Base-by-base conservation (phyloP, 2,113 vertebrate species). In the Gadus chalcogrammus region DNA sequence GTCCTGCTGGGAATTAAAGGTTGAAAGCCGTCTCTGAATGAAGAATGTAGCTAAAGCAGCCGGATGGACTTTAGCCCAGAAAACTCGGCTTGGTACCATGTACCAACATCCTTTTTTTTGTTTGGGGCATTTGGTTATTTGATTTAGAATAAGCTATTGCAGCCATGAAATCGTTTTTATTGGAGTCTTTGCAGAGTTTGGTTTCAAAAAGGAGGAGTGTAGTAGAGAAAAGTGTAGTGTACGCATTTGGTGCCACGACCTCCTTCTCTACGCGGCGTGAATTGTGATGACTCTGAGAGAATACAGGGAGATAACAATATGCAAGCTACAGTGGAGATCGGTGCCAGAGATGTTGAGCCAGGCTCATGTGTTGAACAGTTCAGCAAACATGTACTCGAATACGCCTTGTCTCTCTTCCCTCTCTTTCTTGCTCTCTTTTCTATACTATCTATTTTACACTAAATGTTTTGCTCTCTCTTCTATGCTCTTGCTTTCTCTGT, bases 341-440 rank as follows among this genome's bases (percentile, higher is more conserved):
- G 22, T 69, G 77, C 62, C 72, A 73, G 61, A 82, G 27, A 61
- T 79, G 65, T 64, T 63, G 73, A 76, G 71, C 61, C 48, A 74
- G 69, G 55, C 56, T 42, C 58, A 13, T 80, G 71, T 82, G 81
- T 76, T 86, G 71, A 38, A 60, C 48, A 61, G 65, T 9, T 74
- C 70, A 84, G 74, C 70, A 75, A 72, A 79, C 2, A 1, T 42
- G 27, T n/a, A 24, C 27, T 58, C 64, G 74, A 69, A 64, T 77
- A 81, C 80, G 86, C 65, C 62, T 60, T 61, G 42, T 61, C 13
- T 69, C 59, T 28, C 79, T 55, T 78, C 65, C 73, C 35, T 61
- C 66, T 59, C 71, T 52, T 28, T 65, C 55, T 71, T 38, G 22
- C 73, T 77, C 59, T 68, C 56, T 18, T 52, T 67, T 52, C 27